Evolutionary conservation across 2,113 vertebrate species (phyloP), one percentile per base, ranked within the genome.

Genomic region (Solenodon paradoxus): DNA sequence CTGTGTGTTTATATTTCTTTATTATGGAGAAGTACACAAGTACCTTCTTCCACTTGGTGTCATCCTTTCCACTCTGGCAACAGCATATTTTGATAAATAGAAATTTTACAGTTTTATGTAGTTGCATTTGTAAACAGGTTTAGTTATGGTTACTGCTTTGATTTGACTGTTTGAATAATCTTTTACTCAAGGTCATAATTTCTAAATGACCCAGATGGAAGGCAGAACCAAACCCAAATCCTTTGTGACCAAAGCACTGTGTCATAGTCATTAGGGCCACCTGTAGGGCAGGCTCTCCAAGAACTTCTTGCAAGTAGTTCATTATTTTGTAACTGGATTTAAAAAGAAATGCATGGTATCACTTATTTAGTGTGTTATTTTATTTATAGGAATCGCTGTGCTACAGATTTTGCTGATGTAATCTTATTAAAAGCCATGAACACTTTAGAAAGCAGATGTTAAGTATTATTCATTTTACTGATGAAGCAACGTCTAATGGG

Each of bases 331-430:
- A 28, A 61, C 9, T 63, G 24, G 17, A 42, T 63, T 94, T 5
- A 45, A 75, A 92, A 84, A 49, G n/a, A 53, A 96, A 72, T 63
- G 22, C 15, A 17, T 57, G 42, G 16, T 38, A n/a, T 64, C 9
- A 84, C 68, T 90, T 90, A 47, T 94, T n/a, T 53, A 94, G 12
- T 72, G 45, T 59, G 2, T 72, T 95, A 91, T 66, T 85, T 92
- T 75, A 57, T 85, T 90, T 57, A 30, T 81, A 24, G 49, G 30
- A 13, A 79, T 8, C 17, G 59, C 3, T 92, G 35, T 72, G 28
- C n/a, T 83, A 87, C 55, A 74, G 86, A 75, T 55, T 88, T 94
- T 68, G 55, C 17, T 61, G 47, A 32, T 16, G 9, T n/a, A 5
- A 86, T 61, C 51, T 94, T 78, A 74, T 47, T 68, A 22, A 28